A percentile compares a stretch with the other conserved stretches of the same genome.
These are phyloP conservation scores for Drosophila nigricruria DNA, from an alignment of 2,888 invertebrate genomes.

Conservation along the genomic window DNA sequence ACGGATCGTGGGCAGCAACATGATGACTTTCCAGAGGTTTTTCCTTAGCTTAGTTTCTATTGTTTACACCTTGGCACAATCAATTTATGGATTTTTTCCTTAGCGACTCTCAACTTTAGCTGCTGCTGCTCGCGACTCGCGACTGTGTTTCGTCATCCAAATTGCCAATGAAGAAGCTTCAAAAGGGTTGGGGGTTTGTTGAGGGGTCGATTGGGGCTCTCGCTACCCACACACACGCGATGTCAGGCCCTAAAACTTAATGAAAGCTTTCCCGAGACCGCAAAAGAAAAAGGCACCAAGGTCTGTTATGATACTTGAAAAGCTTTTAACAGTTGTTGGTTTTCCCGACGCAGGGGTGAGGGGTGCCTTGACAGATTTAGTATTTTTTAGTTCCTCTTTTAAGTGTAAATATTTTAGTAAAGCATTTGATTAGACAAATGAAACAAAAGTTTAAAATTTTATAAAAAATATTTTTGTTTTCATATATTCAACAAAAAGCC, in stretches of 20 bases:
- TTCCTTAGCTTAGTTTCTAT: background rate
- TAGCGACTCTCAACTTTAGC: conserved; percentile 18
- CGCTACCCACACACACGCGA: too few relatives aligned
- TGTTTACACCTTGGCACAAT: conserved; percentile 56
- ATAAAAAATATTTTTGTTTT: background rate
- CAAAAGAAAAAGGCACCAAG: conserved; percentile 44
- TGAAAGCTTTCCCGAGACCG: conserved; percentile 47
- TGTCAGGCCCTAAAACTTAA: conserved; percentile 40
- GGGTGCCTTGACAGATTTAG: background rate
- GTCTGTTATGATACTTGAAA: conserved; percentile 60
- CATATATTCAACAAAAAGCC: background rate
- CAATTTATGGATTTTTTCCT: conserved; percentile 74
- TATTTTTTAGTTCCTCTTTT: too few relatives aligned
- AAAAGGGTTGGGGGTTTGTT: conserved; percentile 33
- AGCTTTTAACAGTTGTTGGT: conserved; percentile 57
- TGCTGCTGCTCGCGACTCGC: conserved; percentile 41
- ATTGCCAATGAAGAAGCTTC: conserved; percentile 40
- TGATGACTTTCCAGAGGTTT: conserved; percentile 37
- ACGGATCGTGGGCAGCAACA: conserved; percentile 62
- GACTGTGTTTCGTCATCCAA: conserved; percentile 74
- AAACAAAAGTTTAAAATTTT: too few relatives aligned
- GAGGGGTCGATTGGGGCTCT: background rate
- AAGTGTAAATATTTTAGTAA: background rate
- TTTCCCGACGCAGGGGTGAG: conserved; percentile 11
- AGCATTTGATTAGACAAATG: too few relatives aligned